A percentile compares a stretch with the other conserved stretches of the same genome.
Conservation (phyloP, 2,113 vertebrate species). For the Hipposideros armiger region DNA sequence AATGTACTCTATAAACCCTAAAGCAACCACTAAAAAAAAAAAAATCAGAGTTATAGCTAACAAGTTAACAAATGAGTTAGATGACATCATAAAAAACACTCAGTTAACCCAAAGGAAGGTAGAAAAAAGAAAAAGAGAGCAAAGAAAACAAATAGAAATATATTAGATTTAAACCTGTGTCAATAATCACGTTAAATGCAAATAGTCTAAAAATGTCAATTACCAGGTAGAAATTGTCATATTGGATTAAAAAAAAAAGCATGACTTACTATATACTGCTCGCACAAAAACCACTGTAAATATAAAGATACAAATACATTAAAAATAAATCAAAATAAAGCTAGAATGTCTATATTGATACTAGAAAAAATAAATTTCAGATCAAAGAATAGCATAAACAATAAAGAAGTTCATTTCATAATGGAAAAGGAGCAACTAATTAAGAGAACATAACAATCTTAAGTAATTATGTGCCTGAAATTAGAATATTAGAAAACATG, state of each 20-base stretch:
- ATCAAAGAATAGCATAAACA: neutral
- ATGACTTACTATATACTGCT: neutral
- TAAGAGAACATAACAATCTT: neutral
- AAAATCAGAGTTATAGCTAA: neutral
- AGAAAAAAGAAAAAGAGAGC: neutral
- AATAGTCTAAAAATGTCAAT: neutral
- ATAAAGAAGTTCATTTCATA: neutral
- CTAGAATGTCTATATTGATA: neutral
- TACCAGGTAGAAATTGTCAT: neutral
- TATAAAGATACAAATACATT: neutral
- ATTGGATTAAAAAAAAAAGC: neutral
- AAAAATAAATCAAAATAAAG: neutral
- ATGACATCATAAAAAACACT: neutral
- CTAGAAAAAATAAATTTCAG: neutral
- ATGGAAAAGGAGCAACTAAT: neutral
- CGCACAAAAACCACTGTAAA: neutral
- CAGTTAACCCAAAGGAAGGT: neutral
- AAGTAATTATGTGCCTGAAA: neutral
- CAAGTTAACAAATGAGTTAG: neutral
- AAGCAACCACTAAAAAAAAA: neutral
- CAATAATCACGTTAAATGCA: neutral
- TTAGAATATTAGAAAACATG: conserved; percentile 9
- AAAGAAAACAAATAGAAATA: neutral
- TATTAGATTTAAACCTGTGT: neutral
- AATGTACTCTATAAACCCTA: neutral